Conservation (phyloP, 2,888 invertebrate species). For the Smittia sp. region DNA sequence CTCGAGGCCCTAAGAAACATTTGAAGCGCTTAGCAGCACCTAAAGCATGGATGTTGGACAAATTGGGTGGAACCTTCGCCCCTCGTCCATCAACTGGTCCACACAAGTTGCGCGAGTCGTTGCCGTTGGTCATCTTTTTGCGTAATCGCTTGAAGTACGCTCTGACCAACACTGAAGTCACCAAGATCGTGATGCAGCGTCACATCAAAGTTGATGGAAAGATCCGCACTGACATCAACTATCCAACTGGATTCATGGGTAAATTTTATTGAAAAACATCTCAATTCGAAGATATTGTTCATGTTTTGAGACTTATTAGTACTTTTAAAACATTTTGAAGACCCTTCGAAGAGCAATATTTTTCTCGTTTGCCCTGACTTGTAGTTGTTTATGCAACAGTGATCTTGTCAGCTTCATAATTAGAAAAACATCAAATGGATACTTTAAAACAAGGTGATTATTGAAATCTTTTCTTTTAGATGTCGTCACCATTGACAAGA, state of each 20-base stretch:
- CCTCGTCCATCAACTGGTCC: conserved; percentile 97
- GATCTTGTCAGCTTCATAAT: conserved; percentile 28
- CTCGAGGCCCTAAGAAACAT: conserved; percentile 98
- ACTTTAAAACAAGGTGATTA: conserved; percentile 29
- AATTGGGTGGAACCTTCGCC: conserved; percentile 95
- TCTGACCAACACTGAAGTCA: conserved; percentile 92
- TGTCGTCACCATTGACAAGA: conserved; percentile 98
- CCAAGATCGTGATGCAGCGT: conserved; percentile 97
- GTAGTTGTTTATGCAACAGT: not conserved
- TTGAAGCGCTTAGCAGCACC: conserved; percentile 99
- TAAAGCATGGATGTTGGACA: conserved; percentile 99
- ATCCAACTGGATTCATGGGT: conserved; percentile 99
- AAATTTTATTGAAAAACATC: conserved; percentile 50
- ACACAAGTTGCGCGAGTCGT: conserved; percentile 94
- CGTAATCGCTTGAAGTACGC: conserved; percentile 98
- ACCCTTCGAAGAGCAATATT: conserved; percentile 29
- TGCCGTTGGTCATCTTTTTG: conserved; percentile 94
- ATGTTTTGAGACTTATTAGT: conserved; percentile 1
- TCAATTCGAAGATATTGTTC: conserved; percentile 11
- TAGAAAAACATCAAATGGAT: conserved; percentile 20
- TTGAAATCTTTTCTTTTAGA: conserved; percentile 61
- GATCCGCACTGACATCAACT: conserved; percentile 95
- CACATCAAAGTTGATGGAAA: conserved; percentile 98
- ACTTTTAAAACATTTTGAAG: conserved; percentile 1
- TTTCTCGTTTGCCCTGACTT: conserved; percentile 32